Evolutionary conservation across 2,888 invertebrate species (phyloP).

Genomic region (Sepioteuthis lessoniana): DNA sequence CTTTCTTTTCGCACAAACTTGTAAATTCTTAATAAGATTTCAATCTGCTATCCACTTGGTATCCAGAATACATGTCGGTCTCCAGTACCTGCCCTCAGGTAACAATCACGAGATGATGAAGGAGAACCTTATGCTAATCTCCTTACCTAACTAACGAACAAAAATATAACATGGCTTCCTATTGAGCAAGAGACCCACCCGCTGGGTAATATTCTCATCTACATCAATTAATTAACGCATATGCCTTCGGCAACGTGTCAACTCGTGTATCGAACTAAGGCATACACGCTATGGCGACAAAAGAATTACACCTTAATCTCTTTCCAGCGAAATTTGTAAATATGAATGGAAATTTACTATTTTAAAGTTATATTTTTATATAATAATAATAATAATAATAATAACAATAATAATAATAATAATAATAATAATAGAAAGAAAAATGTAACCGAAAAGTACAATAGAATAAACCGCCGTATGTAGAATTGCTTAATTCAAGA

Average conservation of each 20-base stretch:
- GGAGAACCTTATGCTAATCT: neutral
- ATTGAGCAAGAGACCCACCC: neutral
- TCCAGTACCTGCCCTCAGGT: neutral
- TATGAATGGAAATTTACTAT: neutral
- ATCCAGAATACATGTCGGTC: neutral
- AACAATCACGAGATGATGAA: neutral
- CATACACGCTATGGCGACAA: neutral
- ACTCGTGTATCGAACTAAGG: neutral
- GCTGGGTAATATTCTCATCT: neutral
- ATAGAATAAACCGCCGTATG: neutral
- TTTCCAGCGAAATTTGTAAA: neutral
- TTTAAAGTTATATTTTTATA: neutral
- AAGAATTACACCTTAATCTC: neutral
- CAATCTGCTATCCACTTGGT: too few relatives aligned
- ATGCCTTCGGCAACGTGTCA: neutral
- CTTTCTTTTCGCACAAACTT: neutral
- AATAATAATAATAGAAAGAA: too few relatives aligned
- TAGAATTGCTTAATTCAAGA: neutral
- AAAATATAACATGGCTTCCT: neutral
- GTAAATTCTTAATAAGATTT: neutral
- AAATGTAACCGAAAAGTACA: neutral
- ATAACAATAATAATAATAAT: too few relatives aligned
- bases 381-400: neutral
- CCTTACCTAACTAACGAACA: neutral
- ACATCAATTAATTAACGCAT: neutral